phyloP scores from a whole-genome alignment of 92 coral and sea anemone species.

The Hydrozoanthus gracilis region DNA sequence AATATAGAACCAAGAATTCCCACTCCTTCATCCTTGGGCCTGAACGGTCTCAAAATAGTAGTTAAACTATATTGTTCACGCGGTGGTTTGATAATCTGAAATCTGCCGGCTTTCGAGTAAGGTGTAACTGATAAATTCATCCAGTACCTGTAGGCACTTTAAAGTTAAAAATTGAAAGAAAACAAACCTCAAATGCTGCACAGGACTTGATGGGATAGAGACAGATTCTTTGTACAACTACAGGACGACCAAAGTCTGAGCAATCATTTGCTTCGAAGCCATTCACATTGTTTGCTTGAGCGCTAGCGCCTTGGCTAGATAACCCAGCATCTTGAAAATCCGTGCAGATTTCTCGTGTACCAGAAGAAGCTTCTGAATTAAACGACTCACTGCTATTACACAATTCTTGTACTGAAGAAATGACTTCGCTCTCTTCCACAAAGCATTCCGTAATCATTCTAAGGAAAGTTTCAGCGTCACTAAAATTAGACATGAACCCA shows the following conservation, averaged over 20 bases:
- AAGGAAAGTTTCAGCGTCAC: constrained; percentile 82
- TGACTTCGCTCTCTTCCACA: constrained; percentile 51
- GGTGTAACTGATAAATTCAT: background rate
- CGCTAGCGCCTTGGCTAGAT: background rate
- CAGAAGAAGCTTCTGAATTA: background rate
- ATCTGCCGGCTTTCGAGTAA: no score
- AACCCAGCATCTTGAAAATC: background rate
- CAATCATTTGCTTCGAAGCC: background rate
- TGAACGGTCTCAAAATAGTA: no score
- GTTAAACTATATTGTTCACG: no score
- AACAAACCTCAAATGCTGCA: constrained; percentile 93
- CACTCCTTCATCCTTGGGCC: no score
- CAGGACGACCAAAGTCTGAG: background rate
- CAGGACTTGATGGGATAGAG: constrained; percentile 97
- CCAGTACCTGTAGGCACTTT: background rate
- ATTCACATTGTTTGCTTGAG: background rate
- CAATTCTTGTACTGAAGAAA: background rate
- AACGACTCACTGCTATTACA: background rate
- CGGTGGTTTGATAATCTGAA: no score
- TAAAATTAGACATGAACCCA: constrained; percentile 96
- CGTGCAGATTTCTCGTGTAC: background rate
- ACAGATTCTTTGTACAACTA: constrained; percentile 65
- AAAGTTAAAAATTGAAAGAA: background rate
- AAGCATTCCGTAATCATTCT: constrained; percentile 78
- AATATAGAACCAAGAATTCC: no score